Evolutionary conservation across 1,140 invertebrate species (phyloP), one percentile per base, ranked within the genome.

Genomic region (Drosophila simulans): DNA sequence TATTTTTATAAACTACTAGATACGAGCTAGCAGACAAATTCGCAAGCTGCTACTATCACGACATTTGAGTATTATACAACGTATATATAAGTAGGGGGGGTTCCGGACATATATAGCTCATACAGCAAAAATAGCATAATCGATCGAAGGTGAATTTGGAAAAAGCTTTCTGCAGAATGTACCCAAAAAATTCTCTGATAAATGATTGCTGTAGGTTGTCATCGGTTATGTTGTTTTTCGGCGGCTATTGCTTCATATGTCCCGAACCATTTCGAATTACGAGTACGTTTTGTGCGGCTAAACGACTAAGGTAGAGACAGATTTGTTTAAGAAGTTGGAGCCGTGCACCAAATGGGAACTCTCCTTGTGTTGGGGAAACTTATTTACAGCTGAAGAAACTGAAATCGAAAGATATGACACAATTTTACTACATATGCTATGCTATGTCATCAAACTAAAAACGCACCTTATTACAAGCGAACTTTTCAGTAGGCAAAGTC

Each of bases 11-110:
- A 68, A 74, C 45, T 81, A 72, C 78, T 77, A 77, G 46, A 82
- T 73, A 69, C 55, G 80, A 88, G 63, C 73, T 82, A 79, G 69
- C 70, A 82, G 84, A 79, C 74, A 88, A 88, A 72, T 70, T 73
- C 46, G 65, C 56, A 77, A 68, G 78, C 83, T 73, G 71, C 80
- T 89, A 89, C 85, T 89, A 90, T 89, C 84, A 89, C 84, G 84
- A 89, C 77, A 90, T 74, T 89, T 89, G 84, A 89, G 84, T 89
- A 89, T 89, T 89, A 77, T 86, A 86, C 70, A 86, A 80, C 72
- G 60, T 86, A 58, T 52, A 72, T 69, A 79, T 48, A 71, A 53
- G 46, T 73, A 22, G 54, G 35, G 42, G 42, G 74, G 46, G 48
- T 80, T 80, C 77, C 43, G 69, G 66, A 70, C 76, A 73, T 73